These are phyloP conservation scores for Nemurella pictetii DNA, from an alignment of 2,888 invertebrate genomes.

Conservation along the genomic window DNA sequence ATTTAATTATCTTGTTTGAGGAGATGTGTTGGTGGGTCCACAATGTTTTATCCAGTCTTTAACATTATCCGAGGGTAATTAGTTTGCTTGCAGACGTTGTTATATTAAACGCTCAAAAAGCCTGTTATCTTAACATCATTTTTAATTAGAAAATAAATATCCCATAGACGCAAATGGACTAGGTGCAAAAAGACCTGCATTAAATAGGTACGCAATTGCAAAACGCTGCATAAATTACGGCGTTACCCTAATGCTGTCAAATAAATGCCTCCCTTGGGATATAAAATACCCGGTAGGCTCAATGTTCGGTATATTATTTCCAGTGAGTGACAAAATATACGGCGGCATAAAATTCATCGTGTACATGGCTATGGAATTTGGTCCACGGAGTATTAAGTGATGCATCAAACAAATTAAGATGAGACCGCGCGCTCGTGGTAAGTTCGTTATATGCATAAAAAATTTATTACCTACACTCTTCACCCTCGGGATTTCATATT, in stretches of 20 bases:
- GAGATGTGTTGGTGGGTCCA: background rate
- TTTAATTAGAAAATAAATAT: background rate
- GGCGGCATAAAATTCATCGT: background rate
- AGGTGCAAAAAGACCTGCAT: background rate
- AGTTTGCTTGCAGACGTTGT: background rate
- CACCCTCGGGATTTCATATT: background rate
- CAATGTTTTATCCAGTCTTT: background rate
- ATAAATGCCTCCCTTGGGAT: background rate
- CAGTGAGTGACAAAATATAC: background rate
- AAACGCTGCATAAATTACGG: background rate
- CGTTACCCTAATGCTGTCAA: background rate
- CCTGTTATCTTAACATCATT: background rate
- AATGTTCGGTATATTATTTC: background rate
- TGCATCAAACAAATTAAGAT: background rate
- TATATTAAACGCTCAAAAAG: background rate
- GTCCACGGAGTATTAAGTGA: background rate
- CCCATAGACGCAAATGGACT: background rate
- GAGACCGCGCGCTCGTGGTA: background rate
- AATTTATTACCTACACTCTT: background rate
- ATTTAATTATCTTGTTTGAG: no score
- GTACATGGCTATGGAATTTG: background rate
- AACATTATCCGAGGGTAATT: background rate
- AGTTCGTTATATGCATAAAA: background rate
- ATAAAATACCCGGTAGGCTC: background rate
- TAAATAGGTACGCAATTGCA: background rate